These are phyloP conservation scores for Gulo gulo DNA, from an alignment of 2,113 vertebrate genomes.

Conservation along the genomic window DNA sequence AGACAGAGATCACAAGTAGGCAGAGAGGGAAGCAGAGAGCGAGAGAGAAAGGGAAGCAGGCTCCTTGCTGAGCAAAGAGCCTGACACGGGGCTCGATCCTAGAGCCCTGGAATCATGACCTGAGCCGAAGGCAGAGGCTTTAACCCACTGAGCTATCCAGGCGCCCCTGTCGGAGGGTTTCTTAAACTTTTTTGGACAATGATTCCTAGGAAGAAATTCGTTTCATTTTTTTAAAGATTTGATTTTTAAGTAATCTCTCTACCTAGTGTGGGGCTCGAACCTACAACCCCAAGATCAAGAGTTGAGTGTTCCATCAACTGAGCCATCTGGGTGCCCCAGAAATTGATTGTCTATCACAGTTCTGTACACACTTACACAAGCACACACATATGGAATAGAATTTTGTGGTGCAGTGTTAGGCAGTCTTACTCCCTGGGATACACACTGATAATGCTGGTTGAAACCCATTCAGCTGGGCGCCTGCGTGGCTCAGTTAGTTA, in stretches of 20 bases:
- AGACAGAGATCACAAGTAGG: too few relatives aligned
- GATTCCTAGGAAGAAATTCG: neutral
- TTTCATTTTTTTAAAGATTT: neutral
- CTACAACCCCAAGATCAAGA: neutral
- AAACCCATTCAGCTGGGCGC: neutral
- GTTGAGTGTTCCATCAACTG: neutral
- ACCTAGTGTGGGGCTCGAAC: neutral
- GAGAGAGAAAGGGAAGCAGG: too few relatives aligned
- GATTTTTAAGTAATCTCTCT: neutral
- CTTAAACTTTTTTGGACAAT: neutral
- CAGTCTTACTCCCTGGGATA: too few relatives aligned
- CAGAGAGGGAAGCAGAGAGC: too few relatives aligned
- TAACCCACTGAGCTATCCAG: too few relatives aligned
- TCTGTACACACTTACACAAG: neutral
- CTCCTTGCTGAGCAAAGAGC: too few relatives aligned
- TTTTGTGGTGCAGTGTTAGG: neutral
- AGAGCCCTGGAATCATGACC: too few relatives aligned
- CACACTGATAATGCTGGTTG: neutral
- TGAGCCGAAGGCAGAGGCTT: too few relatives aligned
- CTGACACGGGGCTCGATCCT: too few relatives aligned
- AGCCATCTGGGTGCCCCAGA: neutral
- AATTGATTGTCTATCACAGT: neutral
- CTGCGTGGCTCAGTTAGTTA: neutral
- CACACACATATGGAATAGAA: neutral
- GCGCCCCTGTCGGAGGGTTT: neutral